phyloP scores from a whole-genome alignment of 1,140 invertebrate species.

The Drosophila lacertosa region DNA sequence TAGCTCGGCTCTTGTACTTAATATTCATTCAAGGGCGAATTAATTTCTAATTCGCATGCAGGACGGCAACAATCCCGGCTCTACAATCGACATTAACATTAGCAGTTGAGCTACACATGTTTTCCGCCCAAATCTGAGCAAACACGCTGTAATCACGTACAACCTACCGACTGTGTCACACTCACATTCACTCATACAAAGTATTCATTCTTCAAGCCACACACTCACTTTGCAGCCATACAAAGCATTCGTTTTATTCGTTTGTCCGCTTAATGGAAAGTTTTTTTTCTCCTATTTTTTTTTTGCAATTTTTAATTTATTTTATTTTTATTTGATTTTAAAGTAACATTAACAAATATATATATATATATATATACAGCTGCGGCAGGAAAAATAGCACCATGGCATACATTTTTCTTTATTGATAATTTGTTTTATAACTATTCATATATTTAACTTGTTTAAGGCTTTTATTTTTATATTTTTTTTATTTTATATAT shows the following conservation, averaged over 20 bases:
- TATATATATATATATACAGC: background rate
- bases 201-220: slow-evolving; percentile 30
- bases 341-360: too few relatives aligned
- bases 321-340: too few relatives aligned
- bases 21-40: slow-evolving; percentile 67
- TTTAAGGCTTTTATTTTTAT: too few relatives aligned
- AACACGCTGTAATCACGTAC: slow-evolving; percentile 71
- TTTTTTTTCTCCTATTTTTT: too few relatives aligned
- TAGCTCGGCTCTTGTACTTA: slow-evolving; percentile 35
- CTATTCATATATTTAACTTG: too few relatives aligned
- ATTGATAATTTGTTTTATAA: too few relatives aligned
- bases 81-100: slow-evolving; percentile 69
- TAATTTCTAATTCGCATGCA: slow-evolving; percentile 83
- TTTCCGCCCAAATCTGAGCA: slow-evolving; percentile 77
- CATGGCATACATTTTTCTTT: too few relatives aligned
- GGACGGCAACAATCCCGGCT: slow-evolving; percentile 52
- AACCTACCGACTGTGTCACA: slow-evolving; percentile 13
- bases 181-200: slow-evolving; percentile 11
- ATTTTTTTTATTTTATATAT: too few relatives aligned
- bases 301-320: background rate
- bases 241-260: background rate
- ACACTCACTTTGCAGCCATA: background rate
- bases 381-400: too few relatives aligned
- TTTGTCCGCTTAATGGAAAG: too few relatives aligned
- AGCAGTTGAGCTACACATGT: slow-evolving; percentile 82